Conservation (phyloP, 2,888 invertebrate genomes). For the Dascillus cervinus region DNA sequence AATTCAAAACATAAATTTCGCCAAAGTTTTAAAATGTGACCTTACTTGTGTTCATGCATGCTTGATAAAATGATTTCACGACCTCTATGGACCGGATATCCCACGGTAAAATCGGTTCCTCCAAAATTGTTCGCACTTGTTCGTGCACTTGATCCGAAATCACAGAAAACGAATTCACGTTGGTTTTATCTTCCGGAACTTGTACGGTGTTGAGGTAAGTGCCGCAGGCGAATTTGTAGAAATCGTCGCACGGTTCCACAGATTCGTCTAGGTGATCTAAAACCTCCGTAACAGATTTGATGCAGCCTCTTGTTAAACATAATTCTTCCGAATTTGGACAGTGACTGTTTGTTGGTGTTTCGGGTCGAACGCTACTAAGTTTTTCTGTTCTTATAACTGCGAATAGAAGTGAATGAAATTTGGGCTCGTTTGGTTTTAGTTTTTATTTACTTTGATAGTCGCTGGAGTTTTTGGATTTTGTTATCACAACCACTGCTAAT, state of each 20-base stretch:
- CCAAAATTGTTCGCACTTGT: constrained; percentile 37
- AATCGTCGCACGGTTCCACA: constrained; percentile 68
- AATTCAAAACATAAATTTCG: constrained; percentile 1
- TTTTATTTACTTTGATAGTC: too few relatives aligned
- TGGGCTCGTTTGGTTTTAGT: background rate
- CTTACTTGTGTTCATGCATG: constrained; percentile 38
- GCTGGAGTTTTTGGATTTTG: background rate
- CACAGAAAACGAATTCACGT: constrained; percentile 40
- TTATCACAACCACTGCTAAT: too few relatives aligned
- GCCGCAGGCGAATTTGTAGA: constrained; percentile 68
- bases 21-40: constrained; percentile 1
- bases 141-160: constrained; percentile 42
- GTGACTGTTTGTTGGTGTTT: too few relatives aligned
- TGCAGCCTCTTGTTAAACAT: constrained; percentile 55
- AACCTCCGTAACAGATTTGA: constrained; percentile 63
- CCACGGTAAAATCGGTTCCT: constrained; percentile 31
- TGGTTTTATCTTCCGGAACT: constrained; percentile 69
- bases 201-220: constrained; percentile 56
- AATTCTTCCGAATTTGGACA: background rate
- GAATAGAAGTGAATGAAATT: background rate
- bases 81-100: constrained; percentile 40
- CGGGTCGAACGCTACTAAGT: background rate
- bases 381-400: background rate
- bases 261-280: constrained; percentile 56
- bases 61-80: constrained; percentile 41